A percentile compares a stretch with the other conserved stretches of the same genome.
Conservation (phyloP, 1,140 invertebrate genomes). For the Drosophila teissieri region DNA sequence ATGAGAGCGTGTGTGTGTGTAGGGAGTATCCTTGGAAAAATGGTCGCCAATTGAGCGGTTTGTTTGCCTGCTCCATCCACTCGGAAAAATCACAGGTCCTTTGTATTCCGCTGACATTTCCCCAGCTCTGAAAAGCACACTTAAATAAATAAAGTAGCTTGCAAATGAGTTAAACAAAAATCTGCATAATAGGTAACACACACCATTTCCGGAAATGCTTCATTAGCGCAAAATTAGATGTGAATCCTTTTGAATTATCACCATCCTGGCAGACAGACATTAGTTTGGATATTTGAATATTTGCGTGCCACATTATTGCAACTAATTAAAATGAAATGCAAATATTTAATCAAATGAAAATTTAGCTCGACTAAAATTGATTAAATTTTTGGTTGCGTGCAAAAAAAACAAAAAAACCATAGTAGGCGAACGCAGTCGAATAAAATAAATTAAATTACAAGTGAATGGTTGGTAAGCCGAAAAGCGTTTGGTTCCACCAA, state of each 20-base stretch:
- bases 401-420: background rate
- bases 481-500: conserved; percentile 55
- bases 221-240: conserved; percentile 53
- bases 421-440: background rate
- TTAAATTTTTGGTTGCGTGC: conserved; percentile 18
- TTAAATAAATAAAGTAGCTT: too few relatives aligned
- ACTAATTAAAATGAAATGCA: conserved; percentile 72
- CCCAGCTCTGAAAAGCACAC: background rate
- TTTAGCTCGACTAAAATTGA: conserved; percentile 21
- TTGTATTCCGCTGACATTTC: background rate
- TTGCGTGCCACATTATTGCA: conserved; percentile 42
- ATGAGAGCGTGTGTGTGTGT: background rate
- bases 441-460: conserved; percentile 43
- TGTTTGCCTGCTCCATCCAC: background rate
- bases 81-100: background rate
- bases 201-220: conserved; percentile 15
- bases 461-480: conserved; percentile 35
- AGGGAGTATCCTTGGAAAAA: conserved; percentile 17
- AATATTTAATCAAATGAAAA: conserved; percentile 67
- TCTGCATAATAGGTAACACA: background rate
- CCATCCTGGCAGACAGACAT: background rate
- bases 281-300: conserved; percentile 20
- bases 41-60: conserved; percentile 18
- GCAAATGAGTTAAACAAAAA: background rate
- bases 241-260: conserved; percentile 12